Conservation (phyloP, 2,797 vertebrate genomes). For the Takifugu rubripes region DNA sequence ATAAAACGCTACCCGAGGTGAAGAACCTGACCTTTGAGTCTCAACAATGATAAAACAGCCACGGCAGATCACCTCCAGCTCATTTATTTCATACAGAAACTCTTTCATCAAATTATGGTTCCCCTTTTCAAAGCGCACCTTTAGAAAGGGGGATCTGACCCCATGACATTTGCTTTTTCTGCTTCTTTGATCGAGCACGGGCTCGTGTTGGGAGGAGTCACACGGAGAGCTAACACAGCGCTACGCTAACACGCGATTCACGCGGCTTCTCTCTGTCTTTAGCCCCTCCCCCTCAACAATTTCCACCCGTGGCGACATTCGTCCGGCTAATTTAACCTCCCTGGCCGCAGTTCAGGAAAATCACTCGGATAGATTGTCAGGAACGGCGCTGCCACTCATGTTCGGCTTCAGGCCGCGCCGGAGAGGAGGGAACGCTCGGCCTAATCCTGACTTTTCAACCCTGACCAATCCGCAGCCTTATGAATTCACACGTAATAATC, state of each 20-base stretch:
- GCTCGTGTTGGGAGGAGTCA: too few relatives aligned
- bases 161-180: too few relatives aligned
- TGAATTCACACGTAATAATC: slow-evolving; percentile 8
- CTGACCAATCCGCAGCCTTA: slow-evolving; percentile 29
- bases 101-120: too few relatives aligned
- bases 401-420: slow-evolving; percentile 17
- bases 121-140: too few relatives aligned
- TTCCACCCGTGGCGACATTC: too few relatives aligned
- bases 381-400: slow-evolving; percentile 14
- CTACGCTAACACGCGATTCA: too few relatives aligned
- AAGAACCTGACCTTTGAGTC: slow-evolving; percentile 13
- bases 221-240: too few relatives aligned
- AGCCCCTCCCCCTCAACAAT: too few relatives aligned
- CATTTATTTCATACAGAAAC: too few relatives aligned
- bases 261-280: neutral
- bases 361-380: slow-evolving; percentile 2
- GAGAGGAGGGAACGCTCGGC: slow-evolving; percentile 27
- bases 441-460: slow-evolving; percentile 42
- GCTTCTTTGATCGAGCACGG: too few relatives aligned
- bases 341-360: neutral
- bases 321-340: neutral
- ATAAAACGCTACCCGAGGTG: slow-evolving; percentile 13
- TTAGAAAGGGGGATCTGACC: too few relatives aligned
- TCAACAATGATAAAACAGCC: neutral
- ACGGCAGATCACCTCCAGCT: too few relatives aligned